A percentile compares a stretch with the other conserved stretches of the same genome.
Conservation (phyloP, 2,797 vertebrate species). For the Coregonus ussuriensis region DNA sequence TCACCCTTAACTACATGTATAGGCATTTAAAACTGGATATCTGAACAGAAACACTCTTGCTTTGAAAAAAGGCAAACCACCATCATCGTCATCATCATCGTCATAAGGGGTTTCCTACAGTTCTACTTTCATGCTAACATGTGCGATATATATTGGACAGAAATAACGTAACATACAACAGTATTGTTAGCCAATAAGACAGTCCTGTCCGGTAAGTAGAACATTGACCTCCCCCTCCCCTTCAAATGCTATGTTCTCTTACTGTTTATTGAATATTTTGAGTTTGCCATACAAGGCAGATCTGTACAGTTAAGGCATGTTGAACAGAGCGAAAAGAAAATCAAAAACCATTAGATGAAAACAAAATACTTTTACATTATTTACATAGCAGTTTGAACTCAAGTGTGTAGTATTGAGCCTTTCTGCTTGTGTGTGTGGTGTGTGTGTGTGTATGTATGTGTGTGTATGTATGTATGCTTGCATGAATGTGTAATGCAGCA, state of each 20-base stretch:
- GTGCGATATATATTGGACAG: constrained; percentile 27
- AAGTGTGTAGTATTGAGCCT: constrained; percentile 56
- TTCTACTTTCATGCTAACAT: constrained; percentile 48
- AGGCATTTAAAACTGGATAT: constrained; percentile 54
- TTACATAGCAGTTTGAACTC: constrained; percentile 62
- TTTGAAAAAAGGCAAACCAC: constrained; percentile 39
- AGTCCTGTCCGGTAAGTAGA: constrained; percentile 25
- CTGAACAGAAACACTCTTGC: constrained; percentile 60
- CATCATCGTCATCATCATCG: constrained; percentile 55
- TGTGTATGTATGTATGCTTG: background rate
- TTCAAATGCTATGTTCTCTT: constrained; percentile 47
- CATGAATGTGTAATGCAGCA: background rate
- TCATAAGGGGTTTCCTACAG: constrained; percentile 28
- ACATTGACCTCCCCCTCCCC: constrained; percentile 27
- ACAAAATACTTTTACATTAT: constrained; percentile 67
- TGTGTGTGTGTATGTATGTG: background rate
- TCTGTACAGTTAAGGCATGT: constrained; percentile 83
- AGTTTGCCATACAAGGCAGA: constrained; percentile 57
- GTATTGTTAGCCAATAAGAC: constrained; percentile 40
- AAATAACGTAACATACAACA: constrained; percentile 26
- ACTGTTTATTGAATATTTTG: constrained; percentile 43
- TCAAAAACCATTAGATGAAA: constrained; percentile 31
- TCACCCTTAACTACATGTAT: constrained; percentile 54
- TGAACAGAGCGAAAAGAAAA: constrained; percentile 54
- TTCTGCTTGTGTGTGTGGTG: constrained; percentile 42